Evolutionary conservation across 2,888 invertebrate genomes (phyloP), one percentile per base, ranked within the genome.

Genomic region (Metopia argyrocephala): DNA sequence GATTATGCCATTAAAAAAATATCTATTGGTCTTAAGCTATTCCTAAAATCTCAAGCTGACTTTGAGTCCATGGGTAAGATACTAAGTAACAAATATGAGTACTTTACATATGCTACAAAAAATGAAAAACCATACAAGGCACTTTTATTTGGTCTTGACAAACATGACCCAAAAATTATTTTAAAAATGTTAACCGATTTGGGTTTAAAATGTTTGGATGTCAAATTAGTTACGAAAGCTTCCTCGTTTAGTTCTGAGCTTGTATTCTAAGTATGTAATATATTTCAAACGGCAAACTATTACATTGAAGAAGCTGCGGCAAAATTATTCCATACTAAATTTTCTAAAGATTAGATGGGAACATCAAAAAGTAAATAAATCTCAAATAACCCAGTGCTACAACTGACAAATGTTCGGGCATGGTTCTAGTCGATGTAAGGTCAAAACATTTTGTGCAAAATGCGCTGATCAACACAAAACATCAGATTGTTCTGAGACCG

Each of bases 401-500:
- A 64, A 64, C 12, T 50, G 48, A n/a, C 48, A 64, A 7, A 64
- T 48, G 20, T 48, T 7, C 48, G 20, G n/a, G n/a, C 38, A 52
- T n/a, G 62, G 48, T 3, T 54, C 54, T 9, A 54, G 45, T 15
- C 15, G 45, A n/a, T 65, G 54, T 4, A 74, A 57, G n/a, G 73
- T 74, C 4, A 66, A 59, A 59, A 59, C 66, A 0, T 66, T 66
- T 23, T 74, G 74, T 20, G 75, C 48, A 23, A 65, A 75, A 4
- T 74, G 57, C 7, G 57, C 73, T n/a, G 65, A 18, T 15, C 18
- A 18, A 6, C 65, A 66, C 21, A 15, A 12, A 5, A 66, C 74
- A 1, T 4, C 38, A 3, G 20, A 57, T 6, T 74, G 65, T n/a
- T 59, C 25, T 7, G 57, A 38, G 3, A 5, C 27, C 3, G n/a